Percentiles rank a stretch among this genome's conserved stretches.
phyloP scores from a whole-genome alignment of 2,888 invertebrate species.

The Euplexia lucipara region DNA sequence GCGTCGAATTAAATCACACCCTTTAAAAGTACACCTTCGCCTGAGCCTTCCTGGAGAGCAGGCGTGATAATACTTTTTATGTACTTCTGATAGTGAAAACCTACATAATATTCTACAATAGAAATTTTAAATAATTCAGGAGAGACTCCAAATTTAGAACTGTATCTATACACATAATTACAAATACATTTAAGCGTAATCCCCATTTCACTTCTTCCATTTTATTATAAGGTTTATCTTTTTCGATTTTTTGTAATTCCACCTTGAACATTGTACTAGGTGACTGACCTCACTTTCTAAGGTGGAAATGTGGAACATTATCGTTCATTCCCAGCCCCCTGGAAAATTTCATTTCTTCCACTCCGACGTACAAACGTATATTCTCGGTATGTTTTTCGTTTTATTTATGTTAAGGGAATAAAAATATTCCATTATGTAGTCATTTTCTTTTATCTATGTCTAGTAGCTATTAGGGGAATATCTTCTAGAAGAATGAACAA shows the following conservation, averaged over 20 bases:
- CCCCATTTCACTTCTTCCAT: constrained; percentile 13
- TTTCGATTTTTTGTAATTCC: constrained; percentile 25
- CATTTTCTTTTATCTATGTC: constrained; percentile 18
- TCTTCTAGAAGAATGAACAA: constrained; percentile 2
- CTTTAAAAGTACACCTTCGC: too few relatives aligned
- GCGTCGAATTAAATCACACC: too few relatives aligned
- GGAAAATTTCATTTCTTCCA: constrained; percentile 41
- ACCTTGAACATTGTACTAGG: constrained; percentile 10
- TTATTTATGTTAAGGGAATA: constrained; percentile 25
- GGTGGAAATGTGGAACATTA: constrained; percentile 27
- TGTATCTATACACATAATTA: constrained; percentile 1
- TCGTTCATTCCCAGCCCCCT: constrained; percentile 21
- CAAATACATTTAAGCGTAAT: constrained; percentile 15
- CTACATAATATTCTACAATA: too few relatives aligned
- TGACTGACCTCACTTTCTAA: constrained; percentile 15
- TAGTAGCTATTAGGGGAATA: constrained; percentile 8
- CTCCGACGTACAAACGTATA: constrained; percentile 9
- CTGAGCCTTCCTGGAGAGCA: too few relatives aligned
- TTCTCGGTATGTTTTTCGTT: constrained; percentile 4
- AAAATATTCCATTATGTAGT: constrained; percentile 9
- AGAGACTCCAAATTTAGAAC: too few relatives aligned
- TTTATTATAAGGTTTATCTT: constrained; percentile 29
- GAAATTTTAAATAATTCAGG: too few relatives aligned
- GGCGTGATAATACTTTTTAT: too few relatives aligned
- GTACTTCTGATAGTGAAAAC: too few relatives aligned